Evolutionary conservation across 1,140 invertebrate species (phyloP).

Genomic region (Diuraphis noxia): DNA sequence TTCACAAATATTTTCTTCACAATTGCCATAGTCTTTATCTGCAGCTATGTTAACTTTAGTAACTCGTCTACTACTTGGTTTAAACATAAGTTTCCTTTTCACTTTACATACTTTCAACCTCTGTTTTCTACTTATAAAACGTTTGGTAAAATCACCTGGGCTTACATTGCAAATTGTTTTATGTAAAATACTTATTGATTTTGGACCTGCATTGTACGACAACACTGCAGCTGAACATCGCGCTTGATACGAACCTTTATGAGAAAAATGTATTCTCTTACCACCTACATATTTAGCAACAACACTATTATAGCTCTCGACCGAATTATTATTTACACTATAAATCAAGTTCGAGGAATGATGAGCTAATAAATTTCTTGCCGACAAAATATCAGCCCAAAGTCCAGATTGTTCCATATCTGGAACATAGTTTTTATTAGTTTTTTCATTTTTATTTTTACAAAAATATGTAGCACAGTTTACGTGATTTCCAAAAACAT

Average conservation of each 20-base stretch:
- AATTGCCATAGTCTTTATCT: no score
- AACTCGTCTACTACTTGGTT: no score
- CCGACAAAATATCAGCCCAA: not conserved
- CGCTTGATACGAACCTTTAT: not conserved
- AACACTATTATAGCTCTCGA: not conserved
- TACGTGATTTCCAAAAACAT: slow-evolving; percentile 1
- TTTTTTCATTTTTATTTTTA: not conserved
- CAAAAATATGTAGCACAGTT: slow-evolving; percentile 1
- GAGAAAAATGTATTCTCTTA: not conserved
- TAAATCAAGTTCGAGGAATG: not conserved
- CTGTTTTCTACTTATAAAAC: not conserved
- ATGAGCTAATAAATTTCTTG: not conserved
- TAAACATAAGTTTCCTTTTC: no score
- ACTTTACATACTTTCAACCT: not conserved
- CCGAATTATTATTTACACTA: not conserved
- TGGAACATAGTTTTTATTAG: not conserved
- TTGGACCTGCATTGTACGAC: not conserved
- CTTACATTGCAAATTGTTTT: not conserved
- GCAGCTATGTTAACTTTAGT: no score
- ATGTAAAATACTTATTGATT: not conserved
- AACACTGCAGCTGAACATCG: not conserved
- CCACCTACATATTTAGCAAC: not conserved
- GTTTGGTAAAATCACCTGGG: not conserved
- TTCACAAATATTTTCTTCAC: no score
- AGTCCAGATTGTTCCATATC: not conserved